Evolutionary conservation across 2,888 invertebrate genomes (phyloP).

Genomic region (Acleris laterana): DNA sequence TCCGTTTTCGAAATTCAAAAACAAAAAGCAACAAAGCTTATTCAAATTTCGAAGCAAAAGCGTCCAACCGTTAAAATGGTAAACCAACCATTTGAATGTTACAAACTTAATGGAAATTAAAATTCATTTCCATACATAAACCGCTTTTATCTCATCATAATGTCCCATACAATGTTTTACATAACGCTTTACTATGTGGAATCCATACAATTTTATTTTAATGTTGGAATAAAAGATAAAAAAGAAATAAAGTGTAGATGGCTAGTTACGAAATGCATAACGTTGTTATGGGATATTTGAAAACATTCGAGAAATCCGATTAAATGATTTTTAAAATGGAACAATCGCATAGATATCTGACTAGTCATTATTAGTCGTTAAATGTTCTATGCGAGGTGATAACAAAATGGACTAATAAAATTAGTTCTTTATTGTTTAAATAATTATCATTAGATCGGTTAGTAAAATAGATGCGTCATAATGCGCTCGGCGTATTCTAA

Average conservation of each 20-base stretch:
- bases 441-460: background rate
- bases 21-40: conserved; percentile 11
- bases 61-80: conserved; percentile 22
- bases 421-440: background rate
- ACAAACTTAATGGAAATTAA: conserved; percentile 31
- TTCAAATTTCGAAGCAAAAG: conserved; percentile 13
- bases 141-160: conserved; percentile 11
- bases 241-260: background rate
- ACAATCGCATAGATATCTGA: conserved; percentile 11
- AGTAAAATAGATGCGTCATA: too few relatives aligned
- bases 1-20: conserved; percentile 6
- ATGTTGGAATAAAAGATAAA: conserved; percentile 11
- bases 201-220: conserved; percentile 3
- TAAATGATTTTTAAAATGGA: background rate
- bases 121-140: conserved; percentile 12
- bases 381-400: background rate
- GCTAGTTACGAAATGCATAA: background rate
- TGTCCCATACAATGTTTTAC: conserved; percentile 20
- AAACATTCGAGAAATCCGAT: background rate
- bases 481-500: too few relatives aligned
- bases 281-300: background rate
- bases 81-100: conserved; percentile 20
- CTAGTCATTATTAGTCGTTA: conserved; percentile 16
- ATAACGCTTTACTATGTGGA: conserved; percentile 17
- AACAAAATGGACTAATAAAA: conserved; percentile 8